Evolutionary conservation across 2,797 vertebrate species (phyloP), one percentile per base, ranked within the genome.

Genomic region (Tapirus indicus): DNA sequence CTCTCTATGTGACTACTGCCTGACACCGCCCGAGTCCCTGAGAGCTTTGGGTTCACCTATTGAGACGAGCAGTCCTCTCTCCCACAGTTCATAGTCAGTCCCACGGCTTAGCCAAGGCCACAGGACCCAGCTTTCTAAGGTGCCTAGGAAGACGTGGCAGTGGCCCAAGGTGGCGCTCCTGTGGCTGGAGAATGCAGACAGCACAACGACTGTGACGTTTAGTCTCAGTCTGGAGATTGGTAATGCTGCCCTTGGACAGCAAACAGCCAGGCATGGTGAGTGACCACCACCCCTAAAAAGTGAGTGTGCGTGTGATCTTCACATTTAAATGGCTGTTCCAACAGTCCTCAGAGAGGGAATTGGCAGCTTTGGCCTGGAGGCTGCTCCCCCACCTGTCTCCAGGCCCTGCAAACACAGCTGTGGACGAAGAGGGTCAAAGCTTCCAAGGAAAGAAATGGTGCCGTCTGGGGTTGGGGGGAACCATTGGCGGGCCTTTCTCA

Each of bases 391-490:
- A 98, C 98, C 97, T 98, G 96, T 96, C 95, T 98, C 77, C 78
- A 71, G 95, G 91, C 49, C 27, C 94, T 47, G 71, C 97, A 97
- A 96, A 98, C 98, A 88, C 97, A 98, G 97, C 97, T 98, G 97
- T 69, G 91, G 54, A 7, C 7, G 29, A 68, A 78, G 96, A 93
- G 96, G 68, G 91, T 66, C 82, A 97, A 64, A 69, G 97, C 97
- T 96, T 98, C 98, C 98, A 98, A 98, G 97, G 98, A 94, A 91
- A 98, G 96, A 97, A 90, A 97, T 0, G 83, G 88, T 97, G 86
- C 87, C 49, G 84, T 92, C 56, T 27, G 38, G 25, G 17, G 4
- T 3, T 47, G 4, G 38, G 25, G 35, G 54, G 25, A 47, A 64
- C 60, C 10, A 29, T 17, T 74, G 68, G 68, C 66, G 83, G 2